Evolutionary conservation across 2,797 vertebrate species (phyloP).

Genomic region (Rhincodon typus): DNA sequence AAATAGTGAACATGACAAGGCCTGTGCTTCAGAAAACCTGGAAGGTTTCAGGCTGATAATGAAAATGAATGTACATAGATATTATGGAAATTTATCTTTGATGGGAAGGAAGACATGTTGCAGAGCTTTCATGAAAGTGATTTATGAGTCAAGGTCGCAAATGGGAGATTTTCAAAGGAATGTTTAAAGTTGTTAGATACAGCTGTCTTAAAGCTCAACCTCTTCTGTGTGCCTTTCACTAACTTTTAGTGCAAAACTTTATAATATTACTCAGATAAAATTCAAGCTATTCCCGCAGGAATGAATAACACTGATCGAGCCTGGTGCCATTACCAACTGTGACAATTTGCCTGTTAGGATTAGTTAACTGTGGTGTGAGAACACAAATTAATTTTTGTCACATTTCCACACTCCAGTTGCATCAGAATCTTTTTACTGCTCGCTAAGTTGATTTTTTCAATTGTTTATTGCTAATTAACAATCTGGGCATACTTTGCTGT

Average conservation of each 20-base stretch:
- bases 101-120: neutral
- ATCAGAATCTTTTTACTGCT: neutral
- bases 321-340: neutral
- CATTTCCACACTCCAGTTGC: neutral
- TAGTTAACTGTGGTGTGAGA: neutral
- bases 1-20: neutral
- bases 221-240: neutral
- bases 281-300: neutral
- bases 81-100: neutral
- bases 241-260: neutral
- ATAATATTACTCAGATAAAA: neutral
- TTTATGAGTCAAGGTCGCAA: neutral
- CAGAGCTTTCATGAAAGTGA: neutral
- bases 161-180: neutral
- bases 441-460: neutral
- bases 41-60: neutral
- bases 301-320: neutral
- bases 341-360: neutral
- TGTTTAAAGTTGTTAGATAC: neutral
- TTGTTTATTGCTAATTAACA: neutral
- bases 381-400: neutral
- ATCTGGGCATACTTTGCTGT: conserved; percentile 8
- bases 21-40: neutral
- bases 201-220: neutral
- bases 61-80: neutral